phyloP scores from a whole-genome alignment of 2,888 invertebrate species.

The Lepidochitona cinerea region DNA sequence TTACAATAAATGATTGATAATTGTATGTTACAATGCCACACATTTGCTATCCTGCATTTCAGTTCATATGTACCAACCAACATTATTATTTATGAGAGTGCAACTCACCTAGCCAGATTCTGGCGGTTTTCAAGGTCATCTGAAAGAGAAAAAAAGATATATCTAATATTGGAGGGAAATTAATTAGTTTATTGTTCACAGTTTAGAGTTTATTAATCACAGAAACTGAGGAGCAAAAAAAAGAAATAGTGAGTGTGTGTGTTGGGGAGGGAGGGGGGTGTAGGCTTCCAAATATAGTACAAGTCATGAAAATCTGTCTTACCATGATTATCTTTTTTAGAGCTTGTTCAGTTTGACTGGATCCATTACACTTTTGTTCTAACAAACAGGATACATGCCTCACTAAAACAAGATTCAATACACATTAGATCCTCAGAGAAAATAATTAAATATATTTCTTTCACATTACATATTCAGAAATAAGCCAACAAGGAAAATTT shows the following conservation, averaged over 20 bases:
- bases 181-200: too few relatives aligned
- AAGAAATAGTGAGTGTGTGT: too few relatives aligned
- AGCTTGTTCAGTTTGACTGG: slow-evolving; percentile 33
- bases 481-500: not conserved
- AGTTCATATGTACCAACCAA: too few relatives aligned
- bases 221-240: too few relatives aligned
- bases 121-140: slow-evolving; percentile 63
- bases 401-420: slow-evolving; percentile 27
- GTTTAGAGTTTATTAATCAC: too few relatives aligned
- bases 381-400: slow-evolving; percentile 42
- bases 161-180: too few relatives aligned
- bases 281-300: too few relatives aligned
- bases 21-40: too few relatives aligned
- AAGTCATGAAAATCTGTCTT: too few relatives aligned
- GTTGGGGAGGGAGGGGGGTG: too few relatives aligned
- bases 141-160: slow-evolving; percentile 25
- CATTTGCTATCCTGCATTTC: too few relatives aligned
- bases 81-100: not conserved
- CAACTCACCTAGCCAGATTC: slow-evolving; percentile 61
- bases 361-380: slow-evolving; percentile 37
- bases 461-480: not conserved
- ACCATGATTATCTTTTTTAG: slow-evolving; percentile 54
- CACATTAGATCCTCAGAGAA: not conserved
- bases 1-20: too few relatives aligned
- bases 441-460: not conserved